phyloP scores from a whole-genome alignment of 2,888 invertebrate genomes.

The Lithophane ornitopus region DNA sequence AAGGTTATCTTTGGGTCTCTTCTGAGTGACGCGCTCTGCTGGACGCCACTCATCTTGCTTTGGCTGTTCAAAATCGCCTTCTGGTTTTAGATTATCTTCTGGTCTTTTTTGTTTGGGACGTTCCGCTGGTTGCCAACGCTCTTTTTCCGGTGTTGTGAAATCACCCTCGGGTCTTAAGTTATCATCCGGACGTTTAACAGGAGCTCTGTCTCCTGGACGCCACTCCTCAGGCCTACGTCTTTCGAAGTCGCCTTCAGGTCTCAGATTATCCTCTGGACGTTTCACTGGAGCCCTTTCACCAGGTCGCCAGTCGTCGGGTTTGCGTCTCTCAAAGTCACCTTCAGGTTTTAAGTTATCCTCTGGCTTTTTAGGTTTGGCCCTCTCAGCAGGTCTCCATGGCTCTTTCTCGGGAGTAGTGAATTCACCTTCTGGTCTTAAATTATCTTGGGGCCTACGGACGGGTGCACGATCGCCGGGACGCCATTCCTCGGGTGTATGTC shows the following conservation, averaged over 20 bases:
- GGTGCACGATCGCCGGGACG: slow-evolving; percentile 86
- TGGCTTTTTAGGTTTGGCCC: slow-evolving; percentile 77
- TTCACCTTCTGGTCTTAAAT: slow-evolving; percentile 62
- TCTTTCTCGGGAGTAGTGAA: slow-evolving; percentile 83
- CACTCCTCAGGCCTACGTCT: neutral
- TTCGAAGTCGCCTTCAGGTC: neutral
- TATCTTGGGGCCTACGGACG: slow-evolving; percentile 89
- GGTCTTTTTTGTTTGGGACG: slow-evolving; percentile 81
- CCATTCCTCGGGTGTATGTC: slow-evolving; percentile 78
- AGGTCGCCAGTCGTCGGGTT: slow-evolving; percentile 80
- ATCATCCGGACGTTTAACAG: slow-evolving; percentile 24
- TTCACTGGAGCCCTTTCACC: slow-evolving; percentile 72
- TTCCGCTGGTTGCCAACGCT: slow-evolving; percentile 85
- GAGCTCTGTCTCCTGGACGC: slow-evolving; percentile 5
- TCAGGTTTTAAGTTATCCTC: slow-evolving; percentile 89
- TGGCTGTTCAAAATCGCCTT: slow-evolving; percentile 88
- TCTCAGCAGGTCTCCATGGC: slow-evolving; percentile 89
- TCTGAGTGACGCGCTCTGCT: slow-evolving; percentile 87
- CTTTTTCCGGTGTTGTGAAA: slow-evolving; percentile 72
- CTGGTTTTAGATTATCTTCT: slow-evolving; percentile 88
- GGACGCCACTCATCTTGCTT: slow-evolving; percentile 76
- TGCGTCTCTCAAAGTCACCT: slow-evolving; percentile 88
- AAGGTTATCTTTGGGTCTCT: slow-evolving; percentile 84
- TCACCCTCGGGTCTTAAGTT: slow-evolving; percentile 53
- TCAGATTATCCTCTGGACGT: slow-evolving; percentile 18